These are phyloP conservation scores for Cynaeus angustus DNA, from an alignment of 2,888 invertebrate species.

Conservation along the genomic window DNA sequence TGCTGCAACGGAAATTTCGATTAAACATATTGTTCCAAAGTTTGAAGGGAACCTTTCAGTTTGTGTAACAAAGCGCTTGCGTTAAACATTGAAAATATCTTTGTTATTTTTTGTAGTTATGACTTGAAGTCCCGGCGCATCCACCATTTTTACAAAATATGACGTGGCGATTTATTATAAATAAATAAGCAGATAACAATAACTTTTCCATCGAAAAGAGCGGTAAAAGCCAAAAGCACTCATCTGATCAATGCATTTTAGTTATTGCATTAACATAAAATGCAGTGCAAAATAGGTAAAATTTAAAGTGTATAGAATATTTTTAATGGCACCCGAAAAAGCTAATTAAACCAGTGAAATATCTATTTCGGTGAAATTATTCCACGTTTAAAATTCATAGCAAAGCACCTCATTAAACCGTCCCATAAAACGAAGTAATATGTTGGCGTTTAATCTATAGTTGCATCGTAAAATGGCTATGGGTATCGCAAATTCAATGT, in stretches of 20 bases:
- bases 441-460: background rate
- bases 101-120: background rate
- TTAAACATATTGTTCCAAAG: conserved; percentile 3
- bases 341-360: conserved; percentile 21
- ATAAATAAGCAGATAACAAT: too few relatives aligned
- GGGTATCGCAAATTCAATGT: background rate
- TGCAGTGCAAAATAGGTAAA: background rate
- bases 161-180: too few relatives aligned
- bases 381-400: conserved; percentile 16
- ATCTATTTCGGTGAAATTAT: conserved; percentile 14
- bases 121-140: background rate
- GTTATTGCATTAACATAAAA: too few relatives aligned
- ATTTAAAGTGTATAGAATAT: background rate
- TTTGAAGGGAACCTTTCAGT: background rate
- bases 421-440: conserved; percentile 16
- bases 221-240: too few relatives aligned
- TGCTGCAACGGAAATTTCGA: conserved; percentile 3
- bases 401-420: conserved; percentile 16
- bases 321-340: conserved; percentile 13
- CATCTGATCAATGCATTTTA: background rate
- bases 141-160: background rate
- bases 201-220: too few relatives aligned
- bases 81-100: background rate
- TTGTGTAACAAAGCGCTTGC: background rate
- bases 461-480: background rate